These are phyloP conservation scores for Mycteria americana DNA, from an alignment of 2,797 vertebrate species.

Conservation along the genomic window DNA sequence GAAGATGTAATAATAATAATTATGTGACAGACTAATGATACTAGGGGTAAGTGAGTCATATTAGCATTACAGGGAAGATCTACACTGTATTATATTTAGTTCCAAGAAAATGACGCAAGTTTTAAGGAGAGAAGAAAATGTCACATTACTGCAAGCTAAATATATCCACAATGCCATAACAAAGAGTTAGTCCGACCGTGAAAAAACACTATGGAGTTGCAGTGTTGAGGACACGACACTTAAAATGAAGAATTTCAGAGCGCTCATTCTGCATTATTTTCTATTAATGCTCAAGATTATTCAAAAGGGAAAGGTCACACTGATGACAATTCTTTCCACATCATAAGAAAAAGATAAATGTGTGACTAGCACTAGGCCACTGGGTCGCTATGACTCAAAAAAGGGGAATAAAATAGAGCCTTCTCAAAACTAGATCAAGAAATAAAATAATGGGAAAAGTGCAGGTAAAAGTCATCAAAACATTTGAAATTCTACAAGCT, in stretches of 20 bases:
- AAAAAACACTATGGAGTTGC: not conserved
- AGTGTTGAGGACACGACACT: not conserved
- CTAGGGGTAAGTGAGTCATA: not conserved
- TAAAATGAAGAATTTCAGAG: not conserved
- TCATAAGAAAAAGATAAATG: not conserved
- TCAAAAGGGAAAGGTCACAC: conserved; percentile 6
- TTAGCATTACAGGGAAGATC: not conserved
- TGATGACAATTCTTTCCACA: not conserved
- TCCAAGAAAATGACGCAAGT: not conserved
- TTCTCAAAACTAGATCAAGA: not conserved
- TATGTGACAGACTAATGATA: not conserved
- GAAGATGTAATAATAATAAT: not conserved
- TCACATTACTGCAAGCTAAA: not conserved
- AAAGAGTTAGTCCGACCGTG: not conserved
- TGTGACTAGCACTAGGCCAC: not conserved
- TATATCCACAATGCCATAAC: not conserved
- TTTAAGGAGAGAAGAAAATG: not conserved
- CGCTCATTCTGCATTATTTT: not conserved
- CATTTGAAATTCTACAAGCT: not conserved
- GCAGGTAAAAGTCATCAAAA: not conserved
- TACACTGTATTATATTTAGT: not conserved
- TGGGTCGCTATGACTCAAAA: not conserved
- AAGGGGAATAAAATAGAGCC: not conserved
- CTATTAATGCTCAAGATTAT: not conserved
- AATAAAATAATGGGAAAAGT: not conserved